Evolutionary conservation across 1,140 invertebrate genomes (phyloP).

Genomic region (Ceratina calcarata): DNA sequence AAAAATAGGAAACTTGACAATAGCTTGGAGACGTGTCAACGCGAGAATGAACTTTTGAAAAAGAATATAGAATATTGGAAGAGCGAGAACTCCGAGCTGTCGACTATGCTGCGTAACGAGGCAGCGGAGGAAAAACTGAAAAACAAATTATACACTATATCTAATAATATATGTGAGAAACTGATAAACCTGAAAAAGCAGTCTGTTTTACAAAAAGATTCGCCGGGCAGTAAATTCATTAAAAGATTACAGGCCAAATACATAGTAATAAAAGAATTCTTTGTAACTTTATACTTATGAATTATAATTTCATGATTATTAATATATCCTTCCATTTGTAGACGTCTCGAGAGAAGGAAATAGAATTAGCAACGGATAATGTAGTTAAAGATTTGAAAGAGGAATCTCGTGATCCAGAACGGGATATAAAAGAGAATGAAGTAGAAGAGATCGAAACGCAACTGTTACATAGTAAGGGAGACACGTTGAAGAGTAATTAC

Average conservation of each 20-base stretch:
- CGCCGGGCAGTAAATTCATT: not conserved
- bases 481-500: not conserved
- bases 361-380: not conserved
- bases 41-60: constrained; percentile 52
- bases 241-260: constrained; percentile 1
- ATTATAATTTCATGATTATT: not conserved
- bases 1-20: constrained; percentile 47
- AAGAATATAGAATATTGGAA: constrained; percentile 42
- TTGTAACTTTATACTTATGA: not conserved
- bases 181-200: constrained; percentile 40
- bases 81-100: constrained; percentile 49
- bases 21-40: constrained; percentile 22
- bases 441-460: constrained; percentile 19
- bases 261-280: constrained; percentile 4
- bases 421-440: constrained; percentile 24
- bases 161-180: constrained; percentile 46
- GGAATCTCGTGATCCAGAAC: not conserved
- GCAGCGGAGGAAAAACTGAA: constrained; percentile 29
- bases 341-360: constrained; percentile 6
- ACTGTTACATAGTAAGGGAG: not conserved
- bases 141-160: constrained; percentile 31
- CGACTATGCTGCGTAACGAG: constrained; percentile 1
- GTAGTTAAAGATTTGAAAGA: not conserved
- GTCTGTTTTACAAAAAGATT: constrained; percentile 1
- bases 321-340: constrained; percentile 8